Base-by-base conservation (phyloP, 1,140 invertebrate genomes). In the Drosophila kohkoa region DNA sequence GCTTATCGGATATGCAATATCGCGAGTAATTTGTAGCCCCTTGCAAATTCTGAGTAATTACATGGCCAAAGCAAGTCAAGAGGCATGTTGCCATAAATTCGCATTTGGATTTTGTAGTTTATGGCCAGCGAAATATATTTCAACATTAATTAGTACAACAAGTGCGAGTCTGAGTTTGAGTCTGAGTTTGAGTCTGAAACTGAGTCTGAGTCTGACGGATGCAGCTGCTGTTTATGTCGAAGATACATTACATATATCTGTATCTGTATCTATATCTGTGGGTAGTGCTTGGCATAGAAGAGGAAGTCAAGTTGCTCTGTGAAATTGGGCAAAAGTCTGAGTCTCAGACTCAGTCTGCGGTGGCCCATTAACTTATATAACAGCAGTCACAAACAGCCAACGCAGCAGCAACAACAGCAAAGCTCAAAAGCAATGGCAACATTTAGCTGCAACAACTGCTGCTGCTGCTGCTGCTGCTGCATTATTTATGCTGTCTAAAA, bases 401-500 rank as follows among this genome's bases (percentile, higher is more conserved):
- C 75, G 63, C 72, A 75, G 51, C 58, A 35, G 52, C 3, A 25
- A 3, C 20, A 25, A 25, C 20, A 25, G 20, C 20, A 25, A 25
- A 25, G 20, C 20, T 25, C 20, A 25, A 25, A 25, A 25, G 20
- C 49, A 7, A 48, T 63, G 28, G 43, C 63, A 66, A 55, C 71
- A 72, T 8, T 10, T 10, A 38, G 7, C 7, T 38, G 64, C 75
- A 69, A 35, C 45, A 57, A 64, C 70, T 8, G 25, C 52, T 16
- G 66, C 55, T 32, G 60, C 70, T 8, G 25, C 52, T 16, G 66
- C 55, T 32, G 60, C 62, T 70, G 77, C 75, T 88, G 77, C 83
- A 87, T 87, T 87, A 88, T 87, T 87, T 87, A 87, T 87, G 82
- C 85, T 72, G 80, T 79, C 67, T 88, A 80, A 88, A 80, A 81